Percentiles rank a stretch among this genome's conserved stretches.
These are phyloP conservation scores for Leucophenga maculata DNA, from an alignment of 2,888 invertebrate genomes.

Conservation along the genomic window DNA sequence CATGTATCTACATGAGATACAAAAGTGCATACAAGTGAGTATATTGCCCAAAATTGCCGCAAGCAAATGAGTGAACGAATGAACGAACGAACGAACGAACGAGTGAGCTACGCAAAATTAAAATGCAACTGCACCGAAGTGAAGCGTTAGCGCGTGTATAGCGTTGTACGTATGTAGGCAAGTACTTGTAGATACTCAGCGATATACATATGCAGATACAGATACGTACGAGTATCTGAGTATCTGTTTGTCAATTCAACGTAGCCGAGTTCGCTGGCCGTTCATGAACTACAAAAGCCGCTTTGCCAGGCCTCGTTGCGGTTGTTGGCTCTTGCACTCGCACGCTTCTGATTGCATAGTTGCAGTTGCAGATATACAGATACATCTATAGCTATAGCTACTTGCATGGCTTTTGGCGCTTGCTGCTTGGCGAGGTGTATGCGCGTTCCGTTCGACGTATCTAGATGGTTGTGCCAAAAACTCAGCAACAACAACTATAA, in stretches of 20 bases:
- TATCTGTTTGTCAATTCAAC: slow-evolving; percentile 8
- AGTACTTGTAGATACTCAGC: background rate
- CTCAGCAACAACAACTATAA: background rate
- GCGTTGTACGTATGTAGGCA: background rate
- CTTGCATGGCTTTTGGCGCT: background rate
- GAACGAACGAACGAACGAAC: slow-evolving; percentile 12
- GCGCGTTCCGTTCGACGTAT: background rate
- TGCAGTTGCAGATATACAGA: slow-evolving; percentile 6
- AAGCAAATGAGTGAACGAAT: background rate
- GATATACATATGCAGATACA: background rate
- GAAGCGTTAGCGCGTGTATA: background rate
- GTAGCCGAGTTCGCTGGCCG: slow-evolving; percentile 54
- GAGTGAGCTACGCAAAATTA: slow-evolving; percentile 13
- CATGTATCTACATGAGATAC: slow-evolving; percentile 48
- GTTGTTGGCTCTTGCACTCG: slow-evolving; percentile 53
- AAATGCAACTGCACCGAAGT: slow-evolving; percentile 3
- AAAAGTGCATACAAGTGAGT: background rate
- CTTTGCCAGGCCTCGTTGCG: slow-evolving; percentile 55
- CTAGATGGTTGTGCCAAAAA: slow-evolving; percentile 8
- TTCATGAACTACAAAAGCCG: slow-evolving; percentile 61
- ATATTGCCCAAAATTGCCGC: background rate
- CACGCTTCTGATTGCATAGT: slow-evolving; percentile 26
- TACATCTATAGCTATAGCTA: slow-evolving; percentile 4
- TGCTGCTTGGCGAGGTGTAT: background rate
- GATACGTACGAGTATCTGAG: background rate